A percentile compares a stretch with the other conserved stretches of the same genome.
Conservation (phyloP, 2,113 vertebrate species). For the Mungos mungo region DNA sequence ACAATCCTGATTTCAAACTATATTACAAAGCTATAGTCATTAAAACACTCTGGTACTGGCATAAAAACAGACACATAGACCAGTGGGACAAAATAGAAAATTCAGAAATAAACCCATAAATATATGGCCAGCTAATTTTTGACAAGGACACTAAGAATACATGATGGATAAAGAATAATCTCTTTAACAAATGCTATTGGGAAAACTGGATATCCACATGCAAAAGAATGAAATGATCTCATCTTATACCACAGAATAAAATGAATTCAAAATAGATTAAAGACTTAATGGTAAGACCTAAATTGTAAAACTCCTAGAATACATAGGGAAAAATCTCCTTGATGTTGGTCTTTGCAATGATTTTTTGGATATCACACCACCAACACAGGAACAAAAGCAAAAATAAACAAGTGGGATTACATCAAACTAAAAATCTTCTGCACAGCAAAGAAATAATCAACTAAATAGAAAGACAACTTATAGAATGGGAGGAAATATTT, state of each 20-base stretch:
- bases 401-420: neutral
- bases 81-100: no score
- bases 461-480: neutral
- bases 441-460: neutral
- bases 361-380: neutral
- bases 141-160: no score
- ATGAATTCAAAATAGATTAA: neutral
- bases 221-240: neutral
- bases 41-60: no score
- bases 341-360: neutral
- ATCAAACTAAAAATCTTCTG: neutral
- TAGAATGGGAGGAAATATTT: neutral
- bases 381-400: neutral
- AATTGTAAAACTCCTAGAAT: neutral
- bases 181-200: no score
- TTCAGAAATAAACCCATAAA: no score
- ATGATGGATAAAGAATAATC: no score
- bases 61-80: no score
- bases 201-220: no score
- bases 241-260: neutral
- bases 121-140: no score
- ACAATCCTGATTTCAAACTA: no score
- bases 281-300: neutral
- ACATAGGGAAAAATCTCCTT: neutral
- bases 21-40: no score